Conservation (phyloP, 2,797 vertebrate species). For the Adrianichthys oophorus region DNA sequence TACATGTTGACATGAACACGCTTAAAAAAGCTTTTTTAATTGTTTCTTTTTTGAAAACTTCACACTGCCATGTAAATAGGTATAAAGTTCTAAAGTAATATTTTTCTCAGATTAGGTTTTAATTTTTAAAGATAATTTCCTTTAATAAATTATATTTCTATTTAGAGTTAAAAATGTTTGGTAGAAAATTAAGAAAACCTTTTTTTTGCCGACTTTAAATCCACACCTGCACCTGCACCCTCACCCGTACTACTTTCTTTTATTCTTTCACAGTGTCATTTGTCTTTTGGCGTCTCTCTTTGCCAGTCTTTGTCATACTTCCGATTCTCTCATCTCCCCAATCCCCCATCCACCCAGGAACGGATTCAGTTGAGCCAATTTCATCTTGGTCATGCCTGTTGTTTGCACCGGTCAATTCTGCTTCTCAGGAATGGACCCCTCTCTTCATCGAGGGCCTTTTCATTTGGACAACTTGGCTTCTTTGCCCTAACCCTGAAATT, state of each 20-base stretch:
- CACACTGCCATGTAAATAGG: conserved; percentile 31
- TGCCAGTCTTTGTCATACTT: conserved; percentile 66
- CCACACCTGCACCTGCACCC: conserved; percentile 35
- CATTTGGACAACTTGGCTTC: conserved; percentile 72
- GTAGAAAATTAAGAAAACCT: conserved; percentile 45
- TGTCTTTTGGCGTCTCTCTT: conserved; percentile 63
- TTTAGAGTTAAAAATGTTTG: conserved; percentile 19
- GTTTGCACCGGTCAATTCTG: conserved; percentile 74
- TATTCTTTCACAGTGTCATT: conserved; percentile 62
- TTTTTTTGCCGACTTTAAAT: conserved; percentile 47
- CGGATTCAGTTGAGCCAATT: conserved; percentile 75
- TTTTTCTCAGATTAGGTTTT: conserved; percentile 49
- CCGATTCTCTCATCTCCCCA: conserved; percentile 51
- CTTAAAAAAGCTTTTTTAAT: no score
- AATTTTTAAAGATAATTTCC: conserved; percentile 70
- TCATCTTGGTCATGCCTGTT: conserved; percentile 75
- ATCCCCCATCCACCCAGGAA: conserved; percentile 36
- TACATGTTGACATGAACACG: no score
- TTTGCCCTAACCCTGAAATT: conserved; percentile 74
- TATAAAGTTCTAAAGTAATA: conserved; percentile 32
- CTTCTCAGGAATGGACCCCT: conserved; percentile 66
- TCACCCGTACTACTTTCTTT: no score
- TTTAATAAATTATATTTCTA: conserved; percentile 30
- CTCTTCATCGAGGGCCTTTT: conserved; percentile 71
- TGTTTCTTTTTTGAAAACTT: not conserved